A percentile compares a stretch with the other conserved stretches of the same genome.
These are phyloP conservation scores for Lysiphlebus fabarum DNA, from an alignment of 1,140 invertebrate genomes.

Conservation along the genomic window DNA sequence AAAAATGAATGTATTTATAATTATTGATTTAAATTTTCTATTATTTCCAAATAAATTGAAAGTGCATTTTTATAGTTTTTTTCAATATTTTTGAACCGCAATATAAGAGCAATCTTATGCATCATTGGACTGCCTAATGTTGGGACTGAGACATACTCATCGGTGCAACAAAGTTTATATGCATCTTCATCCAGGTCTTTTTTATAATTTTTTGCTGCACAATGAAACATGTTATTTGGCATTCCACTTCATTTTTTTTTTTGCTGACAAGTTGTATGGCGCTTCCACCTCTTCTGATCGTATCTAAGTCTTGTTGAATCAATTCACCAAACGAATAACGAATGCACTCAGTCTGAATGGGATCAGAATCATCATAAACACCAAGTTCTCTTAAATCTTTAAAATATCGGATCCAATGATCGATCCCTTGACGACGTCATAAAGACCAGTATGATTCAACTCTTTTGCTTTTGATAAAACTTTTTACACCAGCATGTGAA, in stretches of 20 bases:
- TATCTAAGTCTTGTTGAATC: constrained; percentile 20
- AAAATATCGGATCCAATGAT: constrained; percentile 25
- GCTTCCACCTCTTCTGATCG: constrained; percentile 18
- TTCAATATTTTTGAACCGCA: too few relatives aligned
- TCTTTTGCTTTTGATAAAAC: constrained; percentile 21
- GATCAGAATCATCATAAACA: constrained; percentile 19
- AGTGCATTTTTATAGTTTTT: too few relatives aligned
- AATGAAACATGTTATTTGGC: constrained; percentile 24
- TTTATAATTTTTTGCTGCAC: constrained; percentile 10
- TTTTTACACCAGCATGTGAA: too few relatives aligned
- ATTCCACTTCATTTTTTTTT: constrained; percentile 17
- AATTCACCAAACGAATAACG: constrained; percentile 22
- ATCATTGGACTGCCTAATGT: too few relatives aligned
- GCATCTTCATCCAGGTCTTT: constrained; percentile 2
- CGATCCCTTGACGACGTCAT: constrained; percentile 5
- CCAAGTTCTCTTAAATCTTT: constrained; percentile 19
- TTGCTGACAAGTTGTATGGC: constrained; percentile 21
- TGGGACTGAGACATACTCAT: too few relatives aligned
- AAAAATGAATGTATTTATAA: too few relatives aligned
- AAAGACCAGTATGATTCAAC: constrained; percentile 22
- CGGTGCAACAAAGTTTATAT: too few relatives aligned
- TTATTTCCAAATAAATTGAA: too few relatives aligned
- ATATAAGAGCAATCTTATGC: too few relatives aligned
- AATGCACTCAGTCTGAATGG: constrained; percentile 16
- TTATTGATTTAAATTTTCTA: too few relatives aligned